Evolutionary conservation across 2,113 vertebrate species (phyloP), one percentile per base, ranked within the genome.

Genomic region (Ophiodon elongatus): DNA sequence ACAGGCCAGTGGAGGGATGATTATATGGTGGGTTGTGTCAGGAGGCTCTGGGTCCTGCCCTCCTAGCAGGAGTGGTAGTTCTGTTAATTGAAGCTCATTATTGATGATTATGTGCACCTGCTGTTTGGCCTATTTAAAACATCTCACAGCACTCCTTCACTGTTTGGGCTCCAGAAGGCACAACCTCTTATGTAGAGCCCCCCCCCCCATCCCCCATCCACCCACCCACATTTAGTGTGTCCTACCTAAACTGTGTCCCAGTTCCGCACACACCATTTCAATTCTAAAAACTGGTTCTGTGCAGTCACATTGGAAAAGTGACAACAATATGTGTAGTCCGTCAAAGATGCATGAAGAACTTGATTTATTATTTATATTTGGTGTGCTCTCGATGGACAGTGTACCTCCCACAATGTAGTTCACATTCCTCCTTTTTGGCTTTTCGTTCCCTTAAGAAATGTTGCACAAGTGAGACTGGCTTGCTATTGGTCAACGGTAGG

Each of bases 11-110:
- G n/a, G 45, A 63, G 37, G 25, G 21, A 56, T 45, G 70, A 63
- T 27, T 4, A 19, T 14, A 56, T 21, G 52, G 14, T 33, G 43
- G 52, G 23, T 29, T 43, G 41, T 47, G 63, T 77, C 33, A 13
- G 33, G 8, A 41, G 45, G 25, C 21, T 65, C 3, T 0, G 82
- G n/a, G 45, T 54, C 37, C 31, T 64, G 67, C 67, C 76, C 25
- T 73, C 66, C 11, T 15, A 45, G 35, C 25, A 63, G 59, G 59
- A 71, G 8, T 57, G 63, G 27, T 67, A 29, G 63, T 75, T 64
- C 2, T 71, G 43, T 27, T 86, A 80, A 88, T 82, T 76, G 82
- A 82, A 37, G 72, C 72, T 88, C 82, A 68, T 88, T 78, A 78
- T 39, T 73, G 67, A 80, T 77, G 63, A 86, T 79, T 73, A 70